Evolutionary conservation across 2,797 vertebrate genomes (phyloP), one percentile per base, ranked within the genome.

Genomic region (Leptodactylus fallax): DNA sequence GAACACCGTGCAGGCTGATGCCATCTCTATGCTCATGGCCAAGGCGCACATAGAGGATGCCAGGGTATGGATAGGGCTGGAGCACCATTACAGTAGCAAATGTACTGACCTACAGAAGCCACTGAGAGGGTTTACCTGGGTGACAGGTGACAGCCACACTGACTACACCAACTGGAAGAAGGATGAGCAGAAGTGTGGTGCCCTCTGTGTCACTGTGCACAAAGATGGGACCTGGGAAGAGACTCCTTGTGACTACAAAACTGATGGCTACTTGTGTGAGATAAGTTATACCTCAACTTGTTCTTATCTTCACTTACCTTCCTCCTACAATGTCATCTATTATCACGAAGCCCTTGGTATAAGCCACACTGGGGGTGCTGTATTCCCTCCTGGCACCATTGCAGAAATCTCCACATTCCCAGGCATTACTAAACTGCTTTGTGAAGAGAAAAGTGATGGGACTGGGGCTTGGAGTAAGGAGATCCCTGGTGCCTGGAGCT

Each of bases 61-160:
- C 23, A 9, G 4, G 0, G 87, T 94, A 2, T 99, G 98, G 98
- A 91, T 99, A 53, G 97, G 97, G 8, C 90, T 98, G 81, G 90
- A 91, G 9, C 92, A 92, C 0, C 60, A 16, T 0, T 4, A 0
- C 0, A 13, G 0, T 3, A 25, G 3, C 23, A 25, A 27, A 25
- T 94, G 95, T 19, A 89, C 94, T 0, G 85, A 93, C 1, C 16
- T 76, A 0, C 9, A 7, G 0, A 87, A 16, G 0, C 87, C 0
- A 25, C 92, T 98, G 58, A 94, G 89, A 0, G 97, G 97, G 10
- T 99, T 95, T 90, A 90, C 89, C 71, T 99, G 97, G 98, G 93
- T 95, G 19, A 96, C 95, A 0, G 92, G 93, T 7, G 96, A 96
- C 49, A 78, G 12, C 5, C 0, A 19, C 6, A 96, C 95, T 7